Conservation (phyloP, 2,888 invertebrate species). For the Teleiodes luculella region DNA sequence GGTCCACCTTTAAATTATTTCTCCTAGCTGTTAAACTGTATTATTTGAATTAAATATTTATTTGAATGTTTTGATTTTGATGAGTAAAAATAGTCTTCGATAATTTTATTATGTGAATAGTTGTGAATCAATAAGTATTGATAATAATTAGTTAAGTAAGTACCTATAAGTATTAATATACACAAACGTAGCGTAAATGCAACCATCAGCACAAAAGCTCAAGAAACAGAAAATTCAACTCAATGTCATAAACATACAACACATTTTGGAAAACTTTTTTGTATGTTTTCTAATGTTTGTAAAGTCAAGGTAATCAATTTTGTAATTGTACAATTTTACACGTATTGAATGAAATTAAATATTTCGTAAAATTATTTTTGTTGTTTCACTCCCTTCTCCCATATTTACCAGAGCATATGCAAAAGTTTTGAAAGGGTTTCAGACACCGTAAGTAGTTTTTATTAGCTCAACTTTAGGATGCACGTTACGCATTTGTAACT, state of each 20-base stretch:
- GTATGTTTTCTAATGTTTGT: constrained; percentile 34
- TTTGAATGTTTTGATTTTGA: background rate
- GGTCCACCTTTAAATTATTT: too few relatives aligned
- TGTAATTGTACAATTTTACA: constrained; percentile 74
- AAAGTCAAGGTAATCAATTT: constrained; percentile 49
- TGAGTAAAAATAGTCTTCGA: background rate
- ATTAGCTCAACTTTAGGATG: too few relatives aligned
- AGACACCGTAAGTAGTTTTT: background rate
- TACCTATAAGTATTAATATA: constrained; percentile 26
- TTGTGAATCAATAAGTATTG: constrained; percentile 4
- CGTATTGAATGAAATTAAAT: constrained; percentile 43
- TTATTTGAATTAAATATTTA: background rate
- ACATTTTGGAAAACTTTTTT: constrained; percentile 33
- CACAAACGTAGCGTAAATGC: constrained; percentile 5
- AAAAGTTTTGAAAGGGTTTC: too few relatives aligned
- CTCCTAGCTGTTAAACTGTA: background rate
- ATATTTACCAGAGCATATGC: too few relatives aligned
- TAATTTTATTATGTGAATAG: constrained; percentile 7
- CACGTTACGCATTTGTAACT: too few relatives aligned
- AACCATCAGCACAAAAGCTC: background rate
- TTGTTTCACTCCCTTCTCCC: constrained; percentile 13
- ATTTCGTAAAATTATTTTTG: constrained; percentile 17
- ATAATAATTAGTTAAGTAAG: constrained; percentile 8
- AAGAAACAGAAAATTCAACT: constrained; percentile 10
- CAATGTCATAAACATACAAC: too few relatives aligned